A percentile compares a stretch with the other conserved stretches of the same genome.
Conservation (phyloP, 2,797 vertebrate genomes). For the Anguilla pacifica region DNA sequence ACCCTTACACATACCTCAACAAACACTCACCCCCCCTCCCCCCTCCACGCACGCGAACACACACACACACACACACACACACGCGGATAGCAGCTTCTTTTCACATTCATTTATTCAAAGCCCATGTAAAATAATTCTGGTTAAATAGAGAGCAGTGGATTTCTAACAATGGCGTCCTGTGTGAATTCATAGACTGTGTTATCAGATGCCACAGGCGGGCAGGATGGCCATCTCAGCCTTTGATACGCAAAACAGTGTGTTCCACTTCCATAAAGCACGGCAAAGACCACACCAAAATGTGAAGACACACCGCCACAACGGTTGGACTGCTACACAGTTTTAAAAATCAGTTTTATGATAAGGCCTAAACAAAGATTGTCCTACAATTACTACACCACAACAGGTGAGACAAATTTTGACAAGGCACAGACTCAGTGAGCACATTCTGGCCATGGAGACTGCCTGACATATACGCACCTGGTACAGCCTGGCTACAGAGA, state of each 20-base stretch:
- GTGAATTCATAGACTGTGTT: background rate
- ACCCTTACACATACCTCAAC: background rate
- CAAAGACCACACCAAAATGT: background rate
- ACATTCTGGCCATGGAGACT: background rate
- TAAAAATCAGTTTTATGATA: background rate
- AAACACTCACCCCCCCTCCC: background rate
- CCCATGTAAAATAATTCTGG: conserved; percentile 19
- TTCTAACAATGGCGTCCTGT: conserved; percentile 11
- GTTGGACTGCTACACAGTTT: background rate
- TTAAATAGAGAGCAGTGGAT: background rate
- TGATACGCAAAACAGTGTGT: background rate
- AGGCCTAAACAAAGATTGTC: background rate
- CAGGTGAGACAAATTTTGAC: background rate
- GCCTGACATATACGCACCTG: background rate
- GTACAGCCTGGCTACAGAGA: background rate
- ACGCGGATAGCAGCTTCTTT: background rate
- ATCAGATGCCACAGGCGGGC: background rate
- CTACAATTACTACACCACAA: background rate
- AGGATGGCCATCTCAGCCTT: background rate
- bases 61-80: conserved; percentile 18
- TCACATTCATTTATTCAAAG: conserved; percentile 25
- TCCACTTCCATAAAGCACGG: background rate
- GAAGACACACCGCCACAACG: background rate
- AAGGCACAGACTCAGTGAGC: background rate
- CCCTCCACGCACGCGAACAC: no score